Base-by-base conservation (phyloP, 2,888 invertebrate genomes). In the Crepidodera aurea region DNA sequence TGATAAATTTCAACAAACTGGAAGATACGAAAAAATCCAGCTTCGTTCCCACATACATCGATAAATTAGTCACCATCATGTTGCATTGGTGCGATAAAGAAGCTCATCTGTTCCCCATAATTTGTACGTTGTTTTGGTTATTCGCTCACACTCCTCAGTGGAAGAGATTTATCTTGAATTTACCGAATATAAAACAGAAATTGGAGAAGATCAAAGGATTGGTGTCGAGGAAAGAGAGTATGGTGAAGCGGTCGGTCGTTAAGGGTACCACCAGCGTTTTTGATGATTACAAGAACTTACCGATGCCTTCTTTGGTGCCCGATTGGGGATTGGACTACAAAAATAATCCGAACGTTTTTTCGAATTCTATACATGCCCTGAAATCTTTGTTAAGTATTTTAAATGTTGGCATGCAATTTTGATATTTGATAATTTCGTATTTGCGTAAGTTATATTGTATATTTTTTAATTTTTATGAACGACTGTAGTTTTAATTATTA, bases 51-150 rank as follows among this genome's bases (percentile, higher is more conserved):
- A 82, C 86, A 32, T 84, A 85, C 51, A 83, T 90, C 15, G 82
- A 85, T 19, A 84, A 84, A 1, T 81, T 90, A 46, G 79, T 90
- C 37, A 87, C 86, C 71, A 84, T 88, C 75, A 83, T 91, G 83
- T 80, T 84, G 77, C 84, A 88, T 57, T 90, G 87, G 81, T 88
- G 88, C 73, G 88, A 87, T 72, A 89, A 87, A 71, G 89, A 90
- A 71, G 83, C 83, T 3, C 83, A 84, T 42, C 78, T 89, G 54
- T 89, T 89, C 71, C 86, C 87, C 69, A 85, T 86, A 18, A 76
- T 90, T 22, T 85, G 87, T 51, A 90, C 90, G 0, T 83, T 89
- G 27, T 77, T 90, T 37, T 90, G 89, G 89, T 79, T 90, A 8
- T 88, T 89, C 75, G 81, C 84, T 0, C 86, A 86, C 71, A 84